These are phyloP conservation scores for Mustelus asterias DNA, from an alignment of 2,113 vertebrate species.

Conservation along the genomic window DNA sequence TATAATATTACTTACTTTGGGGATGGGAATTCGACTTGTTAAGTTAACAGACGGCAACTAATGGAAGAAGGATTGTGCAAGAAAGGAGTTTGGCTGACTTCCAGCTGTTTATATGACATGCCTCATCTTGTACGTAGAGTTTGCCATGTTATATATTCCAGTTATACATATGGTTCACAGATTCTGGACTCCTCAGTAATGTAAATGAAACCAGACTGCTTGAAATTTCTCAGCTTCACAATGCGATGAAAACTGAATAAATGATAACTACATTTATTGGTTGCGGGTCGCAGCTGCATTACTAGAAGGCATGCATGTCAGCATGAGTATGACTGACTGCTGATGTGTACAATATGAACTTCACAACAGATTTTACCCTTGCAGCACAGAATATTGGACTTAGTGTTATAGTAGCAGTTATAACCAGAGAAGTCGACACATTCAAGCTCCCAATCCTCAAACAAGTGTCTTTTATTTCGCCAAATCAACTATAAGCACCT, in stretches of 20 bases:
- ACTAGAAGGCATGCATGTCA: slow-evolving; percentile 10
- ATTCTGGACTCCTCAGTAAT: slow-evolving; percentile 29
- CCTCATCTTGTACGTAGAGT: neutral
- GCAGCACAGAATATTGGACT: neutral
- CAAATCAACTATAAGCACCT: neutral
- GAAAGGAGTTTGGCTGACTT: slow-evolving; percentile 11
- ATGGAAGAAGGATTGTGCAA: slow-evolving; percentile 29
- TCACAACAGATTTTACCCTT: neutral
- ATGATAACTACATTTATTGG: slow-evolving; percentile 33
- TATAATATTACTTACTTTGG: slow-evolving; percentile 16
- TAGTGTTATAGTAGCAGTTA: too few relatives aligned
- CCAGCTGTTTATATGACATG: slow-evolving; percentile 33
- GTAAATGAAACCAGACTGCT: slow-evolving; percentile 24
- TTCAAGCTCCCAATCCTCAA: neutral
- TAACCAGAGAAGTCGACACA: neutral
- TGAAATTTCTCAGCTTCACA: slow-evolving; percentile 12
- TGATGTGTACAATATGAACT: slow-evolving; percentile 4
- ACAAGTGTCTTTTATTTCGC: neutral
- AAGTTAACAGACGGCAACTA: slow-evolving; percentile 23
- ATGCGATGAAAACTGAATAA: slow-evolving; percentile 33
- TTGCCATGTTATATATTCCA: slow-evolving; percentile 29
- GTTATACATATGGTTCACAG: slow-evolving; percentile 36
- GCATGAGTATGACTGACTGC: neutral
- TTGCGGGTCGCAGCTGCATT: slow-evolving; percentile 24
- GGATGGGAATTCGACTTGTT: neutral